Base-by-base conservation (phyloP, 2,113 vertebrate genomes). In the Cyprinus carpio region DNA sequence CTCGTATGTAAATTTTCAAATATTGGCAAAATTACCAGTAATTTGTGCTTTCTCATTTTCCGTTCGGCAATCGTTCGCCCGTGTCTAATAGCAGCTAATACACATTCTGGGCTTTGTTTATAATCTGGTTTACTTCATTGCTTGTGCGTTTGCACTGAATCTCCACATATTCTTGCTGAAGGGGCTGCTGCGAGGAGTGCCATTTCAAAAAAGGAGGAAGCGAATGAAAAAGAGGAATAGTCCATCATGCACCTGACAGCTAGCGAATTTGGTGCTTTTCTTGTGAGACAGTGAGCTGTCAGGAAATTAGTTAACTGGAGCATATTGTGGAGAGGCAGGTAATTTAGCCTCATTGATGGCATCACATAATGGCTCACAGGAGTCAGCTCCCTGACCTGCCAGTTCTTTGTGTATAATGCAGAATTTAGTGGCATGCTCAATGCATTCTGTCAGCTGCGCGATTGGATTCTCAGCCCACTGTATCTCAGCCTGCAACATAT, bases 401-500 rank as follows among this genome's bases (percentile, higher is more conserved):
- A 94, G 92, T 93, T 93, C 94, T 93, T 92, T 93, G 92, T 94
- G 94, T 93, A 94, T 92, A 94, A 93, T 94, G 93, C 93, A 93
- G 93, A 88, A 92, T 92, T 90, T 90, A 81, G 94, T 94, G 94
- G 94, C 94, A 93, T 91, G 91, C 91, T 95, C 94, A 94, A n/a
- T 94, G 93, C 93, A 91, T 93, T 93, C 92, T 95, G 94, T 95
- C 94, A 94, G 93, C 92, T 89, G 90, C 90, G 89, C 92, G 93
- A 94, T 94, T 95, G 94, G 94, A 95, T 95, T 94, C 93, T 95
- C 92, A 93, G 91, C 93, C 92, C 92, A 89, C 92, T 92, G 93
- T 89, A 92, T 94, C 93, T 94, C 92, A 90, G 93, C 94, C 92
- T 88, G 92, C 92, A 95, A 93, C 94, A 91, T 83, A 92, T 92